Evolutionary conservation across 2,888 invertebrate genomes (phyloP), one percentile per base, ranked within the genome.

Genomic region (Marronus borbonicus): DNA sequence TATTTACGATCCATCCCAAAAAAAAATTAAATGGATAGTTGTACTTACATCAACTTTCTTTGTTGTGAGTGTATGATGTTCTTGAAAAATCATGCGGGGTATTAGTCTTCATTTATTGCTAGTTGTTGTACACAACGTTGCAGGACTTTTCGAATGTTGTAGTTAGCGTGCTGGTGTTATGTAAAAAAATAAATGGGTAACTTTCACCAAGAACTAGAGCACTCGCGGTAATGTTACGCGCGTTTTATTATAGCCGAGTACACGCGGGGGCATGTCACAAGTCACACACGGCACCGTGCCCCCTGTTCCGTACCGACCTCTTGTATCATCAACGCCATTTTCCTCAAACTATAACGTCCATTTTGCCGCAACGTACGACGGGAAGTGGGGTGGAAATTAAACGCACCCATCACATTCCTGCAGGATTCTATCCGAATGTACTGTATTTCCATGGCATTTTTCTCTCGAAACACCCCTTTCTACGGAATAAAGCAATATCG

Each of bases 21-120:
- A 17, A 44, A 60, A 60, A 39, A 52, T 74, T 39, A 66, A 76
- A 31, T 81, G 83, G 31, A 31, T 4, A 79, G 83, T 82, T 12
- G 80, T 87, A 88, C 88, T 88, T 86, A 88, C 88, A 87, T 87
- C 87, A 87, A 88, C 87, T 87, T 85, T 86, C 86, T 86, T 87
- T 87, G 86, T 86, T 86, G 85, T 84, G 84, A 84, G 84, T 86
- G 84, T 87, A 86, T 86, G 44, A 44, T 44, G 86, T 88, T 86
- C 87, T 86, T 87, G 87, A 86, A 87, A 86, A 87, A 86, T 85
- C 87, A 87, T 88, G 85, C 84, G 85, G 84, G 85, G 85, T 86
- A 85, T 86, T 86, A 87, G 87, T 87, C 87, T 88, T 87, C 87
- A 87, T 87, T 87, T 87, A 88, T 87, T 88, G 87, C 86, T 86